Conservation (phyloP, 2,888 invertebrate species). For the Notocelia uddmanniana region DNA sequence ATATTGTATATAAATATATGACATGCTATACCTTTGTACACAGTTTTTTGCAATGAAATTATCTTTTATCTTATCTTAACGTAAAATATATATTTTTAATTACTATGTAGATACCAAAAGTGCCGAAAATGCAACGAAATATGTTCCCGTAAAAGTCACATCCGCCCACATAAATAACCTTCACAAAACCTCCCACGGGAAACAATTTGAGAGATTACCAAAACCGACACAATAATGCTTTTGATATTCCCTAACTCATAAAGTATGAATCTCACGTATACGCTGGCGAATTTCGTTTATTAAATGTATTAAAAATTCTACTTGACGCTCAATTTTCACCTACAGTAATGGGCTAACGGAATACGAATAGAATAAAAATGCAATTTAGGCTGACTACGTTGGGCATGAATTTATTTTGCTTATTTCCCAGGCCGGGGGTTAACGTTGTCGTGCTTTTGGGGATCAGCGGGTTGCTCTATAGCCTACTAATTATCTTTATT, state of each 20-base stretch:
- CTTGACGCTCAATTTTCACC: conserved; percentile 61
- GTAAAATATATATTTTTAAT: too few species aligned
- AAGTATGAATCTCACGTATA: conserved; percentile 55
- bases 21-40: too few species aligned
- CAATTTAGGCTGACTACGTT: conserved; percentile 52
- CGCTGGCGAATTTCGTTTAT: conserved; percentile 51
- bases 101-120: too few species aligned
- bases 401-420: conserved; percentile 41
- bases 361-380: conserved; percentile 54
- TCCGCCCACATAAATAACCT: not conserved
- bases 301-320: conserved; percentile 61
- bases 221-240: conserved; percentile 23
- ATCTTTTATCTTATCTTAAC: too few species aligned
- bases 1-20: too few species aligned
- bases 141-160: too few species aligned
- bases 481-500: not conserved
- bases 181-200: not conserved
- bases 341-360: conserved; percentile 58
- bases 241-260: conserved; percentile 47
- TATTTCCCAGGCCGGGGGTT: conserved; percentile 33
- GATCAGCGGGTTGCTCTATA: not conserved
- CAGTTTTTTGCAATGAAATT: too few species aligned
- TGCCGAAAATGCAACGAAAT: too few species aligned
- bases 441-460: conserved; percentile 35
- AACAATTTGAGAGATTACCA: conserved; percentile 12